Base-by-base conservation (phyloP, 2,113 vertebrate genomes). In the Syrrhaptes paradoxus region DNA sequence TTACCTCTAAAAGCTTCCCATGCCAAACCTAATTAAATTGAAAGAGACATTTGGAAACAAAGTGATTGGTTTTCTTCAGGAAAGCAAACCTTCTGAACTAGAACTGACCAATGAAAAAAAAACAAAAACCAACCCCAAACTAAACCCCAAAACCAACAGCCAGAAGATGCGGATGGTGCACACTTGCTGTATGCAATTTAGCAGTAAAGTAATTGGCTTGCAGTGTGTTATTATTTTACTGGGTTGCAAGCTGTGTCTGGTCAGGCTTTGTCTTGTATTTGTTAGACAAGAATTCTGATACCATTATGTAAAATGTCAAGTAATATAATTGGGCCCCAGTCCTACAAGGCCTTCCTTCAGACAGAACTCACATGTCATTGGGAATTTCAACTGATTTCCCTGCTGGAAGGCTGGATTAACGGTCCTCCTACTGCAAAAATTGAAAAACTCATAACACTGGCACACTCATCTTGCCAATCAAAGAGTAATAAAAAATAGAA, bases 241-340 rank as follows among this genome's bases (percentile, higher is more conserved):
- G 82, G 72, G 84, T 90, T 94, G 59, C 88, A 94, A 85, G 70
- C 88, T 94, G 89, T 93, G 82, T 78, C 68, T 32, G 49, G 79
- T 89, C 85, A 92, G 82, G 76, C 68, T 95, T 89, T 93, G 91
- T 87, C 95, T 84, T 90, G 31, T 82, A 79, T 96, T 96, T 94
- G 72, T 96, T 96, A 97, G 91, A 90, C 91, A 96, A 90, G 91
- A 41, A 85, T 93, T 90, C 82, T 87, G 90, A 88, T 93, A 95
- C 62, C n/a, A 74, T 89, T 83, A 63, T 82, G 82, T 93, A 96
- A 97, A 96, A 95, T 96, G 92, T 96, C 94, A 95, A 96, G 78
- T 86, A 87, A 92, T 94, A 77, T 92, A 96, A 97, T 93, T 96
- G 96, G 90, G 91, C 63, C 17, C 19, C 81, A 85, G 52, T 92